Conservation (phyloP, 2,888 invertebrate species). For the Synergus laeviventris region DNA sequence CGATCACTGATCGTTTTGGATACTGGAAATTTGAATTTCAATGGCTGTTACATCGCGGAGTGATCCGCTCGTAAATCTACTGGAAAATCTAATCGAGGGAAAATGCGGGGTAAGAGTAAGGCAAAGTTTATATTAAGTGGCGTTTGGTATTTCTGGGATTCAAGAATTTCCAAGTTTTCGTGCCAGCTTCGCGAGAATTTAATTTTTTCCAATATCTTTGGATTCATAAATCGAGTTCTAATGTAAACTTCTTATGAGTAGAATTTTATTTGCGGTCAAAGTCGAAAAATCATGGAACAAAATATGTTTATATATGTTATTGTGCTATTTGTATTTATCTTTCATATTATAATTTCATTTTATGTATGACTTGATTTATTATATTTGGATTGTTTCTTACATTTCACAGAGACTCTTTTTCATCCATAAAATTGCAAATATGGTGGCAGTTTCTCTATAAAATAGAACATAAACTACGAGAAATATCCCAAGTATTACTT, state of each 20-base stretch:
- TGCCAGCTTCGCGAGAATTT: background rate
- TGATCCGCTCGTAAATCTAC: constrained; percentile 15
- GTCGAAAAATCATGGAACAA: background rate
- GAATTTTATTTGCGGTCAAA: background rate
- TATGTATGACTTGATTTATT: background rate
- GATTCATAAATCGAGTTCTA: background rate
- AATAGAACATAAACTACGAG: constrained; percentile 31
- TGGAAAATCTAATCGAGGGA: constrained; percentile 34
- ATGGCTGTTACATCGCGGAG: constrained; percentile 28
- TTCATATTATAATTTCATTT: background rate
- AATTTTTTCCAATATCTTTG: background rate
- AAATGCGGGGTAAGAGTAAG: background rate
- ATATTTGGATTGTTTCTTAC: no score
- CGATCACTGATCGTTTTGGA: constrained; percentile 32
- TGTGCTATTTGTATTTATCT: background rate
- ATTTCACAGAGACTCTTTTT: background rate
- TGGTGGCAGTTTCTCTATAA: constrained; percentile 3
- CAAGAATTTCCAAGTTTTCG: background rate
- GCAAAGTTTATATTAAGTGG: constrained; percentile 1
- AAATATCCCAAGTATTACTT: constrained; percentile 9
- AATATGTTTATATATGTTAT: no score
- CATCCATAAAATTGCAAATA: background rate
- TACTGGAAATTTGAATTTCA: constrained; percentile 38
- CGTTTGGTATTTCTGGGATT: background rate
- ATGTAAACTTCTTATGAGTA: background rate